Evolutionary conservation across 2,113 vertebrate species (phyloP).

Genomic region (Plecturocebus donacophilus): DNA sequence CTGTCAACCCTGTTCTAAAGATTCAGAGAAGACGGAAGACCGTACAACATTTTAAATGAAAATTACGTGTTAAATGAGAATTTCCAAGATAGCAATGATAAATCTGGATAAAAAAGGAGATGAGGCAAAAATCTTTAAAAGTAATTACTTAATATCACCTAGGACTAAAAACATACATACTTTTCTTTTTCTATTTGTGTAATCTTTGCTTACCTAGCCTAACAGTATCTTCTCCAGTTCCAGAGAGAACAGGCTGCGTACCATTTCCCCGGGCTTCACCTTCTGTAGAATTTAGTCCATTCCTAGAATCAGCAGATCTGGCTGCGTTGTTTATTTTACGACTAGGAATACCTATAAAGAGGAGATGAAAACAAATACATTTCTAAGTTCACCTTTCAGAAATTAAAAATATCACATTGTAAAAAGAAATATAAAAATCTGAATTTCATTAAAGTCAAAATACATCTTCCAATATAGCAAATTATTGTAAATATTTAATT

Average conservation of each 20-base stretch:
- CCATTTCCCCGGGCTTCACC: slow-evolving; percentile 83
- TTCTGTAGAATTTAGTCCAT: slow-evolving; percentile 86
- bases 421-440: background rate
- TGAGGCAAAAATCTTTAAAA: background rate
- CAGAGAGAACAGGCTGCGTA: slow-evolving; percentile 86
- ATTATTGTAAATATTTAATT: background rate
- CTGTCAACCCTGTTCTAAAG: background rate
- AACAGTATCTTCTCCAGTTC: slow-evolving; percentile 85
- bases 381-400: background rate
- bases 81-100: slow-evolving; percentile 5
- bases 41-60: background rate
- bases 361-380: background rate
- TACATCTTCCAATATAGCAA: background rate
- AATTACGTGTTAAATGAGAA: background rate
- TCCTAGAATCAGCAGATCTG: slow-evolving; percentile 84
- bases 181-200: background rate
- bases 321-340: slow-evolving; percentile 86
- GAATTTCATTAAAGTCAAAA: background rate
- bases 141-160: background rate
- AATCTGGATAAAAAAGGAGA: background rate
- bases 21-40: background rate
- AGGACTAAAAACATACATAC: accelerated
- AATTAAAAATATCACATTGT: background rate
- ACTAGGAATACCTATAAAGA: slow-evolving; percentile 89
- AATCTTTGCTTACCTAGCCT: slow-evolving; percentile 87